Percentiles rank a stretch among this genome's conserved stretches.
Evolutionary conservation across 2,113 vertebrate species (phyloP).

Genomic region (Ovis canadensis): DNA sequence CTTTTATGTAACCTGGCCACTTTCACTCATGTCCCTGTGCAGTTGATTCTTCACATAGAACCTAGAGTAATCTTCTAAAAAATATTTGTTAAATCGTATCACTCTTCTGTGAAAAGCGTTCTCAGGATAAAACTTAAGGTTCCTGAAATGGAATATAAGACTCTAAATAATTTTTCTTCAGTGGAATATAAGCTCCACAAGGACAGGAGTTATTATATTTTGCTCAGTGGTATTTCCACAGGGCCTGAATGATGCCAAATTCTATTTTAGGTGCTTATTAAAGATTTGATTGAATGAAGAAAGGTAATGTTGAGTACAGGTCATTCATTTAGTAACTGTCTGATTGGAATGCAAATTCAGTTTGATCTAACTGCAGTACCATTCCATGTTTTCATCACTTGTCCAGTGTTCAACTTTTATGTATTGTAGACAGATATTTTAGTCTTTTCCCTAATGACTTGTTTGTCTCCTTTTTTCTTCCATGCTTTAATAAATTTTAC

Average conservation of each 20-base stretch:
- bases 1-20: neutral
- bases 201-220: neutral
- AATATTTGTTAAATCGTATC: neutral
- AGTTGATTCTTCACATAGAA: neutral
- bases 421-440: neutral
- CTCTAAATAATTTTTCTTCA: neutral
- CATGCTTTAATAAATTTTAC: neutral
- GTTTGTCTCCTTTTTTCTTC: neutral
- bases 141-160: neutral
- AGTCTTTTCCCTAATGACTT: neutral
- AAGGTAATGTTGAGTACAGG: neutral
- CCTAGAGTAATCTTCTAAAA: neutral
- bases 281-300: neutral
- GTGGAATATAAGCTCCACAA: neutral
- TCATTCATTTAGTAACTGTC: neutral
- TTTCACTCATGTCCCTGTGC: neutral
- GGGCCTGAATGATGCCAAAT: neutral
- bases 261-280: neutral
- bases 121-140: constrained; percentile 13
- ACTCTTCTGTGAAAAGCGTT: neutral
- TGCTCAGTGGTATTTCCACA: neutral
- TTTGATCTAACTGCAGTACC: neutral
- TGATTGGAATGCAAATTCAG: neutral
- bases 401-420: neutral
- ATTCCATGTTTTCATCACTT: neutral